A percentile compares a stretch with the other conserved stretches of the same genome.
These are phyloP conservation scores for Rafetus swinhoei DNA, from an alignment of 2,113 vertebrate genomes.

Conservation along the genomic window DNA sequence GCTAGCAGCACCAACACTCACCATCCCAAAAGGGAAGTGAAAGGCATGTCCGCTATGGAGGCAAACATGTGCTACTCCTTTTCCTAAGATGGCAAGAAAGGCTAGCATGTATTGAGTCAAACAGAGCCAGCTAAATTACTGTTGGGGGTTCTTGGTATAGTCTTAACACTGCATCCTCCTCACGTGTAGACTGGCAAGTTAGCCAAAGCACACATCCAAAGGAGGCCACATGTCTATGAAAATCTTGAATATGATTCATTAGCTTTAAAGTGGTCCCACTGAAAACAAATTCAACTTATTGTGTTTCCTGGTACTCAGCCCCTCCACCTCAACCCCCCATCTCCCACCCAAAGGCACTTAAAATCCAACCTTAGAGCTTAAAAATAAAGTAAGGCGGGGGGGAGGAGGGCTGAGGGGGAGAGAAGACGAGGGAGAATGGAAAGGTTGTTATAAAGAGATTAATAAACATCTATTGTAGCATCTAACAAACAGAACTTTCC, in stretches of 20 bases:
- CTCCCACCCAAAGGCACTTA: not conserved
- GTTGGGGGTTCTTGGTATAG: not conserved
- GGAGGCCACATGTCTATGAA: not conserved
- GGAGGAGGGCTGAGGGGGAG: no score
- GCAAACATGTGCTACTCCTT: not conserved
- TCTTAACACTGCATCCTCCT: not conserved
- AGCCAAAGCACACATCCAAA: not conserved
- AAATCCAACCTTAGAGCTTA: not conserved
- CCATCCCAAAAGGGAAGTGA: not conserved
- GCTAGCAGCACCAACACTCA: not conserved
- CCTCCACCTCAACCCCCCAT: not conserved
- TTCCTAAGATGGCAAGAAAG: accelerated
- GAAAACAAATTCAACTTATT: not conserved
- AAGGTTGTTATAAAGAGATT: not conserved
- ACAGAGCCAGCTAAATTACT: not conserved
- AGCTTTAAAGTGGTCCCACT: accelerated
- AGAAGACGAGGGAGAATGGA: no score
- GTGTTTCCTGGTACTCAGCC: not conserved
- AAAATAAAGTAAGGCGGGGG: not conserved
- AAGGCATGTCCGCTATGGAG: not conserved
- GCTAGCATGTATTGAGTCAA: not conserved
- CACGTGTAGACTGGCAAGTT: not conserved
- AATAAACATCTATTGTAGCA: accelerated
- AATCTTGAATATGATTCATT: not conserved
- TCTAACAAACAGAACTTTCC: not conserved